Evolutionary conservation across 2,797 vertebrate genomes (phyloP).

Genomic region (Acropternis orthonyx): DNA sequence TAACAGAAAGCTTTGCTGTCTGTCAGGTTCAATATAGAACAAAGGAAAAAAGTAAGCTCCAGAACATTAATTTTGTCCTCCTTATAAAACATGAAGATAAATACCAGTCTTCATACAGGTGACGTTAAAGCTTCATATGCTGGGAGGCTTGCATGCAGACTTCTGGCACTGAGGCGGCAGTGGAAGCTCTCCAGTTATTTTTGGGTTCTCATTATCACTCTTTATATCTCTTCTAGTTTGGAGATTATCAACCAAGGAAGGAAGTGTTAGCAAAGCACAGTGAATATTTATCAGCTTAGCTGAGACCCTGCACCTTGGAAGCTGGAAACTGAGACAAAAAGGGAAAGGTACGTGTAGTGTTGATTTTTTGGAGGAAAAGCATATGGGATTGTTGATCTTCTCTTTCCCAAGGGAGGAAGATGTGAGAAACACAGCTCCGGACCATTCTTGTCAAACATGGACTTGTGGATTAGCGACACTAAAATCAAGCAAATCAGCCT

Average conservation of each 20-base stretch:
- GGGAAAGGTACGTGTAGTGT: background rate
- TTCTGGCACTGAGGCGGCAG: background rate
- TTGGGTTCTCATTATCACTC: rapidly evolving
- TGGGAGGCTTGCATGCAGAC: background rate
- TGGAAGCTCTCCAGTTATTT: background rate
- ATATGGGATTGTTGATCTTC: background rate
- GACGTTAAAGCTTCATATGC: background rate
- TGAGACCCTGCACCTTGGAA: background rate
- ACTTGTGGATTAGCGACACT: background rate
- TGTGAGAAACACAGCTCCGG: background rate
- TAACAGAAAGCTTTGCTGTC: background rate
- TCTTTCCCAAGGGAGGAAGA: background rate
- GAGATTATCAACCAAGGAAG: background rate
- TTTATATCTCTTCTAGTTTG: background rate
- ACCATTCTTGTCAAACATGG: background rate
- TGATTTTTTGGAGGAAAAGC: background rate
- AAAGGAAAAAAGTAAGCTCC: background rate
- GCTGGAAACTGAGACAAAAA: background rate
- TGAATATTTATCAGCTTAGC: background rate
- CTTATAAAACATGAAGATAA: background rate
- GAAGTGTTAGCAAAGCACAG: background rate
- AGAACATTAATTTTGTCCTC: background rate
- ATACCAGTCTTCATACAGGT: background rate
- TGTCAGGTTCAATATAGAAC: background rate
- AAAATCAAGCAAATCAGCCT: background rate